A percentile compares a stretch with the other conserved stretches of the same genome.
Conservation (phyloP, 2,888 invertebrate species). For the Ophion costatus region DNA sequence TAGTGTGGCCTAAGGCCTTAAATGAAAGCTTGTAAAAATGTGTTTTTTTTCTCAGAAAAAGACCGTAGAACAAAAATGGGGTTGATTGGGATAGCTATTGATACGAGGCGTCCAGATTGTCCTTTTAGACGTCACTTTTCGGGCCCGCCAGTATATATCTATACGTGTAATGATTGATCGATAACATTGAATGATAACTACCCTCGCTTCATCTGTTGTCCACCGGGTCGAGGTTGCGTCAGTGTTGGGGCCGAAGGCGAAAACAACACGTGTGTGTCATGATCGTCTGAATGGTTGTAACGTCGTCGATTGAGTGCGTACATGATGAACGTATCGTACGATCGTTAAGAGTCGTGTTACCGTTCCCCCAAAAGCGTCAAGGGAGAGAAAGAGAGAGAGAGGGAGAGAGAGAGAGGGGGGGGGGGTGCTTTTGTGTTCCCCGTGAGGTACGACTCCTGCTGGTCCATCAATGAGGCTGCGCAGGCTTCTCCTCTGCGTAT, state of each 20-base stretch:
- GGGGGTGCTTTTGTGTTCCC: slow-evolving; percentile 28
- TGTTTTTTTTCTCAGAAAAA: too few species aligned
- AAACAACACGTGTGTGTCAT: slow-evolving; percentile 70
- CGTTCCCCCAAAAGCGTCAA: slow-evolving; percentile 47
- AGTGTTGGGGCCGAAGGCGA: slow-evolving; percentile 34
- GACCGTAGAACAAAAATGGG: too few species aligned
- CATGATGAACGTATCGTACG: slow-evolving; percentile 60
- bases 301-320: slow-evolving; percentile 60
- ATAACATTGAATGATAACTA: slow-evolving; percentile 63
- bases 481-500: background rate
- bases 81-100: too few species aligned
- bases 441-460: slow-evolving; percentile 2
- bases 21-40: too few species aligned
- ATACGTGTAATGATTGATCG: slow-evolving; percentile 43
- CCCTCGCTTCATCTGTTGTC: slow-evolving; percentile 49
- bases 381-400: background rate
- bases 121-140: background rate
- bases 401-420: background rate
- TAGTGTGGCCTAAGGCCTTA: too few species aligned
- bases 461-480: slow-evolving; percentile 51
- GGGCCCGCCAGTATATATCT: background rate
- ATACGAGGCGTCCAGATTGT: background rate
- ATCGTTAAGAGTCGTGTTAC: slow-evolving; percentile 66
- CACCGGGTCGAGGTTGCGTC: slow-evolving; percentile 68
- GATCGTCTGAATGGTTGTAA: slow-evolving; percentile 56